phyloP scores from a whole-genome alignment of 2,113 vertebrate species.

The Promerops cafer region DNA sequence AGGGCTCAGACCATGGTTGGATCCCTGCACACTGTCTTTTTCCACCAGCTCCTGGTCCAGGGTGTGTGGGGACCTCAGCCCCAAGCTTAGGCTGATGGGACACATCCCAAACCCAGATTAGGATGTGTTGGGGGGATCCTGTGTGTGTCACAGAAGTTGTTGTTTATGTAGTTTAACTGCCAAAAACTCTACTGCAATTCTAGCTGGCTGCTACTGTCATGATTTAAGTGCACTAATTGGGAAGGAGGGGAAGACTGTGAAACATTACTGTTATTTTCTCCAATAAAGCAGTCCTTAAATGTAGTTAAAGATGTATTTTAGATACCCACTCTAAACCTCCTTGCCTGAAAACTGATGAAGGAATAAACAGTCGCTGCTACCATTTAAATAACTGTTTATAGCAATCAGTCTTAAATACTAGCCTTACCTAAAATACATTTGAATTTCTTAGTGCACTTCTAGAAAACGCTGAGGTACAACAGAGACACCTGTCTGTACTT shows the following conservation, averaged over 20 bases:
- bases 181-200: not conserved
- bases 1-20: not conserved
- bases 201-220: not conserved
- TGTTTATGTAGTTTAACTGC: not conserved
- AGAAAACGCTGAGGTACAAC: not conserved
- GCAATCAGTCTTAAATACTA: not conserved
- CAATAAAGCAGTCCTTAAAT: not conserved
- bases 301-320: not conserved
- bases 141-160: not conserved
- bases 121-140: not conserved
- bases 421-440: not conserved
- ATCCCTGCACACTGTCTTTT: accelerated
- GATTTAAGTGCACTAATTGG: not conserved
- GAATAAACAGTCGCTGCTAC: not conserved
- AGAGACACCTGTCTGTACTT: not conserved
- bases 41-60: not conserved
- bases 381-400: not conserved
- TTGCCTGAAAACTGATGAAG: not conserved
- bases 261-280: not conserved
- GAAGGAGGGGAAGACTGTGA: not conserved
- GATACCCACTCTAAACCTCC: not conserved
- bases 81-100: not conserved
- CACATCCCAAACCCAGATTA: not conserved
- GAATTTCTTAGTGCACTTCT: not conserved
- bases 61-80: not conserved